Conservation (phyloP, 2,888 invertebrate species). For the Formica aserva region DNA sequence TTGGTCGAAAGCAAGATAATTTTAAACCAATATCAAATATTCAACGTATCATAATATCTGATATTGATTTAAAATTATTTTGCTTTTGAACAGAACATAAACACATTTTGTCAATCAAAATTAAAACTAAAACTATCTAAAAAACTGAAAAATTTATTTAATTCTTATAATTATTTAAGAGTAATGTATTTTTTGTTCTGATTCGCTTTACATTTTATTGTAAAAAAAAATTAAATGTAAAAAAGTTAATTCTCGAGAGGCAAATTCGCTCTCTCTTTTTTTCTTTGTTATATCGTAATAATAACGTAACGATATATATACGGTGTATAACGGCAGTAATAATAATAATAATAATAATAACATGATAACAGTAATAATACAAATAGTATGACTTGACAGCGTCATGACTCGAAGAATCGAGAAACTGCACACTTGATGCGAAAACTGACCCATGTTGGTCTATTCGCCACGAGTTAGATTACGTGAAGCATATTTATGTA, state of each 20-base stretch:
- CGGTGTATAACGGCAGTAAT: neutral
- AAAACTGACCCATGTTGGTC: conserved; percentile 22
- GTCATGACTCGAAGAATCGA: conserved; percentile 5
- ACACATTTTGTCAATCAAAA: neutral
- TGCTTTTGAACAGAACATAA: neutral
- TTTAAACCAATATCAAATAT: neutral
- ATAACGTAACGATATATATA: neutral
- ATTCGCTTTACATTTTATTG: neutral
- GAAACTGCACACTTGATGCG: conserved; percentile 9
- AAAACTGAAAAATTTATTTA: neutral
- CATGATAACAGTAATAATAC: neutral
- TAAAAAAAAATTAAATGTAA: neutral
- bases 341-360: neutral
- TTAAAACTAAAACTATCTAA: neutral
- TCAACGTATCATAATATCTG: neutral
- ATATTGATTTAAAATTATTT: neutral
- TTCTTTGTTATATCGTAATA: neutral
- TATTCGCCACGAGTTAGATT: conserved; percentile 38
- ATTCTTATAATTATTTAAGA: neutral
- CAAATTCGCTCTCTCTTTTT: neutral
- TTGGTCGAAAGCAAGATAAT: neutral
- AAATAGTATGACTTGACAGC: conserved; percentile 57
- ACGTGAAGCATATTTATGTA: conserved; percentile 52
- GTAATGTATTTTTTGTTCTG: neutral
- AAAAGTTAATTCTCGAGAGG: neutral